phyloP scores from a whole-genome alignment of 2,888 invertebrate species.

The Drosophila rubida region DNA sequence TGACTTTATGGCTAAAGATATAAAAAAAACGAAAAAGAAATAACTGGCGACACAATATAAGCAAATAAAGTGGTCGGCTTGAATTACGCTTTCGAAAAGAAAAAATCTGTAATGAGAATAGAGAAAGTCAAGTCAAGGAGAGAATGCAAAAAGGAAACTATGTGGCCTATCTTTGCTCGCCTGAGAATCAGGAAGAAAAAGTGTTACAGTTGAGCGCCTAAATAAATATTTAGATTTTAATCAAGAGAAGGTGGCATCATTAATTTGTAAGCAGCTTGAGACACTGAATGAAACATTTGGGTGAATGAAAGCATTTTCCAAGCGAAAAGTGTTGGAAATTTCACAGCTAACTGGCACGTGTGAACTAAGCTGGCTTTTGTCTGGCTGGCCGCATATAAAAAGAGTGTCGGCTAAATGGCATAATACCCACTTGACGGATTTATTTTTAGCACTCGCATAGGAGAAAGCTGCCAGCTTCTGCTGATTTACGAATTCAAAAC shows the following conservation, averaged over 20 bases:
- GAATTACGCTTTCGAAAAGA: constrained; percentile 1
- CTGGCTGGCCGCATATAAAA: neutral
- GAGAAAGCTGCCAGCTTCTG: constrained; percentile 1
- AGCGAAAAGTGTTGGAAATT: neutral
- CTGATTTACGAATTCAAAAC: neutral
- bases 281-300: no score
- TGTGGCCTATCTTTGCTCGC: neutral
- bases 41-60: constrained; percentile 13
- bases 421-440: constrained; percentile 13
- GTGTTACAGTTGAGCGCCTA: neutral
- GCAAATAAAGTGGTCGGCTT: neutral
- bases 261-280: neutral
- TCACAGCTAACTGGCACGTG: constrained; percentile 14
- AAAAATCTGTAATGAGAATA: neutral
- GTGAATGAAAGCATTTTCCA: neutral
- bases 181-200: neutral
- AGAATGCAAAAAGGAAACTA: neutral
- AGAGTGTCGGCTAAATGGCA: constrained; percentile 1
- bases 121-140: neutral
- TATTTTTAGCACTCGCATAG: neutral
- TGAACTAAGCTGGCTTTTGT: constrained; percentile 17
- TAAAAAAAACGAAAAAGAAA: no score
- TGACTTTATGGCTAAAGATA: constrained; percentile 17
- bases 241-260: constrained; percentile 1
- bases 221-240: neutral